Conservation (phyloP, 2,113 vertebrate genomes). For the Callocephalon fimbriatum region DNA sequence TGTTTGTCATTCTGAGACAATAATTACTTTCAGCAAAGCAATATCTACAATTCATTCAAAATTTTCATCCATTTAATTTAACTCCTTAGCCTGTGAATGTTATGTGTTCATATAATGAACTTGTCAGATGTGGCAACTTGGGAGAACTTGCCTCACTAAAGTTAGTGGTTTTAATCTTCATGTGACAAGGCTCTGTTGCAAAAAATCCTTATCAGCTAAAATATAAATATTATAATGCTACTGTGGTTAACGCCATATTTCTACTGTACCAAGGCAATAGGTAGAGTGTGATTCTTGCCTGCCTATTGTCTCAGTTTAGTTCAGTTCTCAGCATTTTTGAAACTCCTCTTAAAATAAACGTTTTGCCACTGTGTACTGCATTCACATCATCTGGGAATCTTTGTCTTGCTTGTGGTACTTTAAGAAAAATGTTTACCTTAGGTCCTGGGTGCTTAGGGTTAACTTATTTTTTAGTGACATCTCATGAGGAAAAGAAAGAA, state of each 20-base stretch:
- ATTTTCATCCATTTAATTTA: neutral
- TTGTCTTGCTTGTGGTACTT: neutral
- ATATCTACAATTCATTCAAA: neutral
- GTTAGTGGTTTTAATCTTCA: neutral
- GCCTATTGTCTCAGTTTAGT: neutral
- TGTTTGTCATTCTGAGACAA: neutral
- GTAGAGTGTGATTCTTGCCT: neutral
- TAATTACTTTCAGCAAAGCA: neutral
- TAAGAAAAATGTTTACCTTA: neutral
- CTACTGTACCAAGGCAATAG: neutral
- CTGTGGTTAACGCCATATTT: neutral
- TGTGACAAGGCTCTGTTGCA: neutral
- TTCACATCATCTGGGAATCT: neutral
- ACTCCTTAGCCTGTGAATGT: neutral
- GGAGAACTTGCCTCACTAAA: neutral
- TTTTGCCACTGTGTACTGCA: neutral
- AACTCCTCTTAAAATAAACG: neutral
- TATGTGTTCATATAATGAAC: neutral
- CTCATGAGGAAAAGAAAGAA: neutral
- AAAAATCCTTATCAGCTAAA: neutral
- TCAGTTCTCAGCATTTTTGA: neutral
- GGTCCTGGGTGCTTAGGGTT: neutral
- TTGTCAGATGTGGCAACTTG: neutral
- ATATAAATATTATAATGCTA: neutral
- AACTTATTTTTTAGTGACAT: neutral